Evolutionary conservation across 2,888 invertebrate species (phyloP).

Genomic region (Orchestes rusci): DNA sequence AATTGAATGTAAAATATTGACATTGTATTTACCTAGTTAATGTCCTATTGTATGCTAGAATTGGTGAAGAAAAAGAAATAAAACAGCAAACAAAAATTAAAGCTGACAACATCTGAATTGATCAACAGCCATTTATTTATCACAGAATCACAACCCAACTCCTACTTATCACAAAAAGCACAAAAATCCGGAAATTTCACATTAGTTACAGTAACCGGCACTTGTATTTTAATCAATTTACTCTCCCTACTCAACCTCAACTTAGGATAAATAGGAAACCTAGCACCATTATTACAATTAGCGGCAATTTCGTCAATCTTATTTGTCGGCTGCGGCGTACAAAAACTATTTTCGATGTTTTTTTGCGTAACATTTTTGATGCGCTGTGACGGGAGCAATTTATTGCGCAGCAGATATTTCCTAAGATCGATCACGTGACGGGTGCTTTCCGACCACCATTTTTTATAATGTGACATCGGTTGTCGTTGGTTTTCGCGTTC

Average conservation of each 20-base stretch:
- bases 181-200: conserved; percentile 31
- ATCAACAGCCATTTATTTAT: too few species aligned
- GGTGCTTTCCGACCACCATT: conserved; percentile 42
- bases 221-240: conserved; percentile 42
- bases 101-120: too few species aligned
- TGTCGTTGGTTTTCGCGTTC: conserved; percentile 19
- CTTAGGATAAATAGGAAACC: conserved; percentile 39
- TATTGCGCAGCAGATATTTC: conserved; percentile 36
- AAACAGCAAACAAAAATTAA: too few species aligned
- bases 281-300: conserved; percentile 29
- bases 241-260: conserved; percentile 35
- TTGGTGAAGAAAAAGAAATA: too few species aligned
- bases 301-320: conserved; percentile 40
- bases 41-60: too few species aligned
- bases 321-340: conserved; percentile 8
- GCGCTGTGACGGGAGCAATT: conserved; percentile 33
- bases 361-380: conserved; percentile 28
- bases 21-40: too few species aligned
- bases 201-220: conserved; percentile 37
- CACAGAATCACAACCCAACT: too few species aligned
- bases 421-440: conserved; percentile 38
- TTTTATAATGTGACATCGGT: conserved; percentile 34
- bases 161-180: conserved; percentile 21
- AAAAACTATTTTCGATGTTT: conserved; percentile 30
- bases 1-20: too few species aligned